Evolutionary conservation across 1,140 invertebrate genomes (phyloP).

Genomic region (Archegozetes longisetosus): DNA sequence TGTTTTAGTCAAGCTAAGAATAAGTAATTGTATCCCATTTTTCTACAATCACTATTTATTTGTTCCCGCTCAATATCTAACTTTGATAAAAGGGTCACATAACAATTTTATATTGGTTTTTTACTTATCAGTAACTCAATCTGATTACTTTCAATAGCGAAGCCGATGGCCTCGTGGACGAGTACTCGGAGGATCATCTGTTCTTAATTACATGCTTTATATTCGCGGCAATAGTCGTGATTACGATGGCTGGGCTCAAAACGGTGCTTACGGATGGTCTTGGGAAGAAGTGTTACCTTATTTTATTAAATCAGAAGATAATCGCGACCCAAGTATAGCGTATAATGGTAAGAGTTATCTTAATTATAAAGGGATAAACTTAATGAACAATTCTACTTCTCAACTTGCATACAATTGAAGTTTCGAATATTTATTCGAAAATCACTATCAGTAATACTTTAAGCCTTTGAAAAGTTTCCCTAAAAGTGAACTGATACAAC

Average conservation of each 20-base stretch:
- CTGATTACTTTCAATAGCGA: constrained; percentile 33
- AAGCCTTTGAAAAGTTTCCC: too few species aligned
- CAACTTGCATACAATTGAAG: too few species aligned
- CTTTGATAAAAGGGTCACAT: background rate
- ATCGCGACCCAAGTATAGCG: constrained; percentile 31
- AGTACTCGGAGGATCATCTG: constrained; percentile 57
- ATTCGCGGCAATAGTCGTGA: constrained; percentile 78
- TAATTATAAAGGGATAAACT: too few species aligned
- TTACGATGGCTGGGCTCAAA: constrained; percentile 71
- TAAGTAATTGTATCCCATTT: too few species aligned
- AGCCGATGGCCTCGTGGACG: constrained; percentile 25
- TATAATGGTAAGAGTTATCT: constrained; percentile 2
- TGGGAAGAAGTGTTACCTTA: constrained; percentile 59
- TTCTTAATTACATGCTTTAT: constrained; percentile 90
- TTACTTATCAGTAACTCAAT: background rate
- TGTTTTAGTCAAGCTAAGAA: too few species aligned
- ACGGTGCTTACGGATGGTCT: constrained; percentile 80
- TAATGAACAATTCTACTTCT: too few species aligned
- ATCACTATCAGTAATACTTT: too few species aligned
- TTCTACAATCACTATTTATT: too few species aligned
- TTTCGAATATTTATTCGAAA: too few species aligned
- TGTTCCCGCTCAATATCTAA: too few species aligned
- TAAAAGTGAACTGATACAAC: too few species aligned
- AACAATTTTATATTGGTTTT: background rate
- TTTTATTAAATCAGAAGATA: constrained; percentile 50